Conservation (phyloP, 2,888 invertebrate genomes). For the Tipula unca region DNA sequence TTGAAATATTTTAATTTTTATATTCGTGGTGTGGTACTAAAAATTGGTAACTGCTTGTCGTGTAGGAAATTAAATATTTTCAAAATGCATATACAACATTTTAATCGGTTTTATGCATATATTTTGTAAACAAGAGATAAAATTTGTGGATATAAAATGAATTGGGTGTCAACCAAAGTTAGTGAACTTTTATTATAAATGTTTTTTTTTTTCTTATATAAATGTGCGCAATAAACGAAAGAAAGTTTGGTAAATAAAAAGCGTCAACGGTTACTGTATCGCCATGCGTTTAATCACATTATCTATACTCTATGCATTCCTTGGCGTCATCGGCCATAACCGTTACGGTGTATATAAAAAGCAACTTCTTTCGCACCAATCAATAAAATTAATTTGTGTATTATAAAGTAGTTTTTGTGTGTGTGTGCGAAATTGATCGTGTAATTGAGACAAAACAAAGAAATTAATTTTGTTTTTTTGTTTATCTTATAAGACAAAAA, state of each 20-base stretch:
- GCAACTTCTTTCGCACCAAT: not conserved
- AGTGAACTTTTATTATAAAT: not conserved
- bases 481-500: not conserved
- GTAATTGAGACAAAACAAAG: not conserved
- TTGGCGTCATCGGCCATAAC: not conserved
- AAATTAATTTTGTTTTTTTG: not conserved
- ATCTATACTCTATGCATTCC: not conserved
- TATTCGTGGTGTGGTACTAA: not conserved
- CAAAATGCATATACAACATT: not conserved
- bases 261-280: not conserved
- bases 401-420: not conserved
- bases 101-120: not conserved
- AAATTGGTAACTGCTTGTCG: constrained; percentile 14
- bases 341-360: not conserved
- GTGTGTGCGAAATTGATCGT: not conserved
- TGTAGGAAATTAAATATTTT: not conserved
- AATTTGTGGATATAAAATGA: not conserved
- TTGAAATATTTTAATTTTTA: not conserved
- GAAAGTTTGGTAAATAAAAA: not conserved
- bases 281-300: not conserved
- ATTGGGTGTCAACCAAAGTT: not conserved
- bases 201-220: not conserved
- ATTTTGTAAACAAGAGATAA: not conserved
- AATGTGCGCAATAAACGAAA: not conserved
- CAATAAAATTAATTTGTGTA: not conserved